Conservation (phyloP, 2,888 invertebrate species). For the Pantelozetes paolii region DNA sequence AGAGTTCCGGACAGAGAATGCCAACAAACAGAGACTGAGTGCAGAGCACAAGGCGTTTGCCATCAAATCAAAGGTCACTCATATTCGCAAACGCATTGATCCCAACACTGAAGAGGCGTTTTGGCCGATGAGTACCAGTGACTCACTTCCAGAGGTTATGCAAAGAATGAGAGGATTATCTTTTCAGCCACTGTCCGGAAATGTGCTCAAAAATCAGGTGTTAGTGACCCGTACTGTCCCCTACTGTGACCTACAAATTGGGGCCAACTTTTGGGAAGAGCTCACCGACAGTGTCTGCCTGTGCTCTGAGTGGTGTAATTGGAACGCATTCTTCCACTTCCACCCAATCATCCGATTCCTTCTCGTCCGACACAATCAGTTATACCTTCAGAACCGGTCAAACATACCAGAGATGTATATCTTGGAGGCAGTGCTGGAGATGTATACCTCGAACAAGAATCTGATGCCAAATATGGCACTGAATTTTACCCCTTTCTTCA, state of each 20-base stretch:
- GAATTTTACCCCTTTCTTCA: not conserved
- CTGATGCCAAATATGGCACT: not conserved
- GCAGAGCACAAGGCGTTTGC: not conserved
- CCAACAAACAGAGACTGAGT: not conserved
- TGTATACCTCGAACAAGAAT: not conserved
- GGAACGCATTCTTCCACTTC: conserved; percentile 14
- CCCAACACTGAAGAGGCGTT: not conserved
- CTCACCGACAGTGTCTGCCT: not conserved
- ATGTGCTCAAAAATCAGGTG: not conserved
- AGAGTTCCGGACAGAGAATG: not conserved
- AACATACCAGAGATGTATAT: not conserved
- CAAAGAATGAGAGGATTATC: not conserved
- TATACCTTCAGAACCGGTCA: not conserved
- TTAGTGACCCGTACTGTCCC: not conserved
- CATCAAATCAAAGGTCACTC: not conserved
- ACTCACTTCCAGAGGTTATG: not conserved
- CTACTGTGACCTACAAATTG: not conserved
- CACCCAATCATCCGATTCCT: conserved; percentile 32
- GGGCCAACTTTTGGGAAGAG: not conserved
- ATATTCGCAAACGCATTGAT: not conserved
- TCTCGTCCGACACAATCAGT: not conserved
- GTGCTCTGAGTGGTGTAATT: conserved; percentile 32
- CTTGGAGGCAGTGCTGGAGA: not conserved
- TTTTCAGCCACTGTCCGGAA: not conserved
- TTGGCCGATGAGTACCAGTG: not conserved